Base-by-base conservation (phyloP, 2,797 vertebrate genomes). In the Anguilla anguilla region DNA sequence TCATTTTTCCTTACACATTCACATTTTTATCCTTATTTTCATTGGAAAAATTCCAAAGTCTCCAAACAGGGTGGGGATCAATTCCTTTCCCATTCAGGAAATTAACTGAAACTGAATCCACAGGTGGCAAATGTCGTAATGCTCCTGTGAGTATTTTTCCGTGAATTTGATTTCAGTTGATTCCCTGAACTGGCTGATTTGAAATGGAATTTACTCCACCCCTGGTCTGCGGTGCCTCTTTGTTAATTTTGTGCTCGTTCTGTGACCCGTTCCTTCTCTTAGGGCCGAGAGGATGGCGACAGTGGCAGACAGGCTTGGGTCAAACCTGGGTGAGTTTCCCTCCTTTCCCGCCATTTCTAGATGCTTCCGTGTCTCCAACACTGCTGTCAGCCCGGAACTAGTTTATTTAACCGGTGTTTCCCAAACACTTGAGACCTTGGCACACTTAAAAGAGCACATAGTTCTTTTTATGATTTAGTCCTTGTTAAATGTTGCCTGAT, bases 221-320 rank as follows among this genome's bases (percentile, higher is more conserved):
- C 83, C 57, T 91, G 64, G 89, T 86, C 83, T 89, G 0, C 43
- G 61, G 31, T 1, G 28, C 3, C 0, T 82, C 53, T 31, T 1
- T 15, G 28, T 1, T 89, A 31, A 49, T 85, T 85, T 88, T 49
- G 35, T 51, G 0, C 49, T 69, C 49, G 51, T n/a, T 87, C 10
- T 86, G n/a, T 84, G 22, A 69, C 55, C 39, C 72, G 79, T 92
- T 89, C 91, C 0, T 90, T 82, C 35, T 89, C 94, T 15, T 91
- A 99, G 98, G 97, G 95, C 87, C 95, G 94, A 92, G 96, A 97
- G 95, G 97, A 97, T 91, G 96, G 96, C 72, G 96, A 97, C 90
- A 94, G 93, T 6, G 94, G 94, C 1, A 96, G 96, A 92, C 96
- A 97, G 87, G 97, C 97, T 61, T 99, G 98, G 98, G 94, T 97